A percentile compares a stretch with the other conserved stretches of the same genome.
These are phyloP conservation scores for Gambusia holbrooki DNA, from an alignment of 2,113 vertebrate species.

Conservation along the genomic window DNA sequence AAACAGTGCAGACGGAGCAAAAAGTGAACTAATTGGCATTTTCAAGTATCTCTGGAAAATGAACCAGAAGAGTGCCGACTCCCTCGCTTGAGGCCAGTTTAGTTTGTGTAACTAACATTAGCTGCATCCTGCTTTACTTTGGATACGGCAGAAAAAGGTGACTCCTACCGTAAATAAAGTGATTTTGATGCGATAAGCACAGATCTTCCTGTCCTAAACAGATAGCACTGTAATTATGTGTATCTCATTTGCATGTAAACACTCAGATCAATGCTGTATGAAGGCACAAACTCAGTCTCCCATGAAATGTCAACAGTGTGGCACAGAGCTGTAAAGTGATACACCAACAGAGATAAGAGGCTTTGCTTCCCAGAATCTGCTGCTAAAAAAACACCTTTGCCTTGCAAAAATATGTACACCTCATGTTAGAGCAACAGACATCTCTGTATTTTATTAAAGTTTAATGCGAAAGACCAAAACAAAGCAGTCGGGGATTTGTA, in stretches of 20 bases:
- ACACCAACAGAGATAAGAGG: constrained; percentile 38
- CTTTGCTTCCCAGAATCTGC: constrained; percentile 19
- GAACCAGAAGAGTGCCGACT: constrained; percentile 12
- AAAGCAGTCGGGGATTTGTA: neutral
- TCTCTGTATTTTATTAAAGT: neutral
- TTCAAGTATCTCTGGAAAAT: constrained; percentile 13
- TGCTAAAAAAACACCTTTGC: neutral
- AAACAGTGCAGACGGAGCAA: neutral
- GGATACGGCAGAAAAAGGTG: constrained; percentile 47
- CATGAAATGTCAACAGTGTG: constrained; percentile 62
- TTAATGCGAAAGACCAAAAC: neutral
- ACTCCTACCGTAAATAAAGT: constrained; percentile 60
- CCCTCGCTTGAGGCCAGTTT: constrained; percentile 15
- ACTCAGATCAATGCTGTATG: constrained; percentile 60
- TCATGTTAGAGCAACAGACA: neutral
- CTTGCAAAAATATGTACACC: neutral
- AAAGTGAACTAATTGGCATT: constrained; percentile 22
- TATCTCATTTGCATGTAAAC: constrained; percentile 67
- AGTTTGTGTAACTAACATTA: constrained; percentile 33
- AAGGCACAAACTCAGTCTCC: constrained; percentile 53
- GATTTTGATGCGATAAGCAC: constrained; percentile 56
- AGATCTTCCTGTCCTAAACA: constrained; percentile 54
- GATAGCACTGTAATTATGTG: constrained; percentile 61
- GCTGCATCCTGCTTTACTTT: constrained; percentile 42
- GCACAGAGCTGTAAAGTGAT: constrained; percentile 31